Base-by-base conservation (phyloP, 2,797 vertebrate species). In the Gouania willdenowi region DNA sequence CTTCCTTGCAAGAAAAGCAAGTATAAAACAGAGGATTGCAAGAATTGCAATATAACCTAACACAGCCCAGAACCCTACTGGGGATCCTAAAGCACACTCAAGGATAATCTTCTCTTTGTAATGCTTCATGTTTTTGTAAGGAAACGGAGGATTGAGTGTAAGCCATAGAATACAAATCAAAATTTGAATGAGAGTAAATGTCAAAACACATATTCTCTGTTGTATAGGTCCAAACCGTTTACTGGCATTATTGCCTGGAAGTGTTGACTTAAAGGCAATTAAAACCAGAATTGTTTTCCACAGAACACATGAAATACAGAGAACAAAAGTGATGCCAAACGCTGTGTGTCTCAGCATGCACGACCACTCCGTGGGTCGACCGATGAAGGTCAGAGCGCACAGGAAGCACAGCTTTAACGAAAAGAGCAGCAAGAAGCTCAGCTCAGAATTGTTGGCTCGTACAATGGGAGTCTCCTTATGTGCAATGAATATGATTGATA, bases 11-110 rank as follows among this genome's bases (percentile, higher is more conserved):
- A 86, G 46, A 53, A 86, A 84, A 28, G 85, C 82, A 15, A 86
- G 49, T 19, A 77, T 4, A 18, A 85, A 83, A 43, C 84, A 84
- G 2, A 84, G 56, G 2, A 76, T 6, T 2, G 86, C 78, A 15
- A 88, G 38, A 5, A 84, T 9, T 37, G 83, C 87, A 1, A 88
- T 81, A 44, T 89, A 88, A 2, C 81, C 82, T 3, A 86, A 41
- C 1, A 86, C 79, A 26, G 71, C 71, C 79, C 81, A 87, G 43
- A 86, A 88, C 2, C 76, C 84, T 10, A 80, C 1, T 8, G 44
- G 7, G 38, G 84, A 87, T 1, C 85, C n/a, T n/a, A n/a, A n/a
- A n/a, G n/a, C n/a, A n/a, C n/a, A n/a, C n/a, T n/a, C n/a, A n/a
- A n/a, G n/a, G 34, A 86, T 76, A 1, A 87, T 80, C 39, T 62